phyloP scores from a whole-genome alignment of 2,113 vertebrate species.

The Calidris pugnax region DNA sequence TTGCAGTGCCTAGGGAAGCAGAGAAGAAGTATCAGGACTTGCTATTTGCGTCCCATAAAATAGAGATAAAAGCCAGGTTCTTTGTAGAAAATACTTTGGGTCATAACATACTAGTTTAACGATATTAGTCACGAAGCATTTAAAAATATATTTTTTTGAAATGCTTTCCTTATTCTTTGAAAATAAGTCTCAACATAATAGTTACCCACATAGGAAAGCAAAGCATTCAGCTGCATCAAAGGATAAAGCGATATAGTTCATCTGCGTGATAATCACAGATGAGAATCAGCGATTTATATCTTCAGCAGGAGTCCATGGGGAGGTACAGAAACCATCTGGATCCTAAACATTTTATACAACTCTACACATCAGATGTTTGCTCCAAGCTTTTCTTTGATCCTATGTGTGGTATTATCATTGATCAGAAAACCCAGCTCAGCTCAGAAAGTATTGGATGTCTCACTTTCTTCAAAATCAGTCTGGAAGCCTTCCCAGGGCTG shows the following conservation, averaged over 20 bases:
- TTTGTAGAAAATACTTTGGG: neutral
- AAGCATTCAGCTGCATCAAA: neutral
- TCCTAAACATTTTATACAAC: neutral
- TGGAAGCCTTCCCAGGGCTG: constrained; percentile 28
- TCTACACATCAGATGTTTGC: neutral
- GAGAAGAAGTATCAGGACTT: neutral
- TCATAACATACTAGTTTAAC: neutral
- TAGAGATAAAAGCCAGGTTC: neutral
- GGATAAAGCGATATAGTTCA: neutral
- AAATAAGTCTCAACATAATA: neutral
- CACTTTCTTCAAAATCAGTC: constrained; percentile 1
- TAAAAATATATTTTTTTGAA: neutral
- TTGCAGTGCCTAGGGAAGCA: neutral
- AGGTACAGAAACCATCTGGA: constrained; percentile 16
- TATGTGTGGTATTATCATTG: neutral
- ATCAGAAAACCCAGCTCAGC: neutral
- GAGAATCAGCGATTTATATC: neutral
- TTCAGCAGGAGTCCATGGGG: neutral
- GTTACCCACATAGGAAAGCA: neutral
- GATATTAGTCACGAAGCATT: neutral
- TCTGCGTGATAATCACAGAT: neutral
- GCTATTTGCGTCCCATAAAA: neutral
- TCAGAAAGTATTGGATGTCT: neutral
- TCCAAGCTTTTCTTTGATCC: neutral
- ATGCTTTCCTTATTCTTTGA: neutral